Base-by-base conservation (phyloP, 2,797 vertebrate species). In the Synaphobranchus kaupii region DNA sequence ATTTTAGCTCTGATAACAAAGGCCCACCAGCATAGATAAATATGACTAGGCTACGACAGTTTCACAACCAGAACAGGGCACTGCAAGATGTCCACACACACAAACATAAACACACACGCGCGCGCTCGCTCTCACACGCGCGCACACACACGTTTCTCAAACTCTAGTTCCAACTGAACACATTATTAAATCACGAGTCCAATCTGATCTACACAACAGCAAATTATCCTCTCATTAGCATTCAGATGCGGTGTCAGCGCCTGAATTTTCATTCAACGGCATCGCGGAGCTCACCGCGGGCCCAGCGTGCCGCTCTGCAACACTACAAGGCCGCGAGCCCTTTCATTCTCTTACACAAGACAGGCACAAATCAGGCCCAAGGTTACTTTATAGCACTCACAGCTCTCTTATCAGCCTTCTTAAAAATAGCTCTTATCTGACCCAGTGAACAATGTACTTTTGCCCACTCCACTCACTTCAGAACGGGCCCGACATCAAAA, bases 391-490 rank as follows among this genome's bases (percentile, higher is more conserved):
- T 6, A 56, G 78, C 78, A 48, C 47, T 50, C 22, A 25, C 78
- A n/a, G 78, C 44, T 50, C 78, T 81, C 78, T 81, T 81, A 81
- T 81, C 78, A n/a, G 20, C 20, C 44, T 66, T 81, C 78, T 81
- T 81, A 31, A 56, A 56, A 83, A 83, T 31, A 17, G 52, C 81
- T 83, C 81, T 83, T 83, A 54, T 83, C 81, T 56, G 28, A 83
- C 50, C 52, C 52, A 22, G 81, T 56, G 28, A 83, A 83, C 81
- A 83, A 82, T 83, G 81, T 54, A 83, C 81, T 83, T 54, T 83
- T 56, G 48, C 28, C 50, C 81, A 56, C 22, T 83, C 22, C 52
- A 17, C 25, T 54, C 52, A 17, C 25, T 54, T 48, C 81, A 83
- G 50, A 31, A 54, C 81, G 15, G 52, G 22, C 50, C 71, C 25